Evolutionary conservation across 2,888 invertebrate genomes (phyloP), one percentile per base, ranked within the genome.

Genomic region (Unio delphinus): DNA sequence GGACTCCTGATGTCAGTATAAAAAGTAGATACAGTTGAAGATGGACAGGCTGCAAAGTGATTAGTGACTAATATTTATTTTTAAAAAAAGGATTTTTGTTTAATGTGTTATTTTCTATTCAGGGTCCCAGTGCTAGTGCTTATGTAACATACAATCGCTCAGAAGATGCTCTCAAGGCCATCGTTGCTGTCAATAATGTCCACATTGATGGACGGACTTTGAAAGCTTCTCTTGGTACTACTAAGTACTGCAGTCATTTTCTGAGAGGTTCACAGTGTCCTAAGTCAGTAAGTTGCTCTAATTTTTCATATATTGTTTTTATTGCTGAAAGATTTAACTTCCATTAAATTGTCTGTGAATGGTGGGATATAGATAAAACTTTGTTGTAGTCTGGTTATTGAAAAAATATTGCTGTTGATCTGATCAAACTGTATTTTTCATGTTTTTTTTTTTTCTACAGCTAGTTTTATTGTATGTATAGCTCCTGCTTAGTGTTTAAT

Each of bases 221-320:
- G 84, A 99, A 99, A 92, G 98, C 98, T 81, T 98, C 98, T 84
- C 93, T 99, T 83, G 99, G 99, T 79, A 99, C 99, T 84, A 99
- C 99, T 86, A 99, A 99, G 92, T 99, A 99, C 92, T 99, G 99
- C 93, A 98, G 98, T 90, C 97, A 98, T 92, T 99, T 99, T 91
- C 95, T 99, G 94, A 96, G 97, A 91, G 98, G 98, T 92, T 96
- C 97, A 91, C 94, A 95, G 85, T 99, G 99, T 91, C 98, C 98
- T 71, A 99, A 99, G 92, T 93, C 95, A 78, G 91, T 91, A 83
- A 86, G 89, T 83, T 55, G 8, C 20, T 58, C 17, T n/a, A 45
- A 45, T 45, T 45, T 45, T 45, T 11, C 8, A 45, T 45, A 45
- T 45, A 11, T 59, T 59, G 23, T 59, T 59, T 18, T 11, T 23